Conservation (phyloP, 30 jellyfish, hydroid and myxozoan genomes). For the Turritopsis dohrnii region DNA sequence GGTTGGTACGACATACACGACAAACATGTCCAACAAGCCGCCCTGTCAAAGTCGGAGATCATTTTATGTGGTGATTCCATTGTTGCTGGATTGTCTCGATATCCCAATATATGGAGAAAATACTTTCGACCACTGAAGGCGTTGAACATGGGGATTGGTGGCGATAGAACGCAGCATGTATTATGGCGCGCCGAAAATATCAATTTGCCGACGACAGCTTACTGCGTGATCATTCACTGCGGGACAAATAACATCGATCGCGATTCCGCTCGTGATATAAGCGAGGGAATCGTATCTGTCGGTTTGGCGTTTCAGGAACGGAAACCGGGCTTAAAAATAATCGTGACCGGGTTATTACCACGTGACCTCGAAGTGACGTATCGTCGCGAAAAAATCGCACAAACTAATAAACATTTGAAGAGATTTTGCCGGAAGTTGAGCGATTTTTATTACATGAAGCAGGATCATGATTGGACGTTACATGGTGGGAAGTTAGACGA, state of each 20-base stretch:
- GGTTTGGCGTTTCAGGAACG: slow-evolving; percentile 82
- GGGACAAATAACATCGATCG: slow-evolving; percentile 88
- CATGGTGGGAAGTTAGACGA: slow-evolving; percentile 66
- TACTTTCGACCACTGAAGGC: slow-evolving; percentile 75
- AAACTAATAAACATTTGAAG: slow-evolving; percentile 67
- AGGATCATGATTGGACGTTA: slow-evolving; percentile 79
- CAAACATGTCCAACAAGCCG: slow-evolving; percentile 65
- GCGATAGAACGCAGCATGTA: slow-evolving; percentile 95
- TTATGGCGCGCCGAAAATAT: slow-evolving; percentile 93
- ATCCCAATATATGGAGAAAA: slow-evolving; percentile 71
- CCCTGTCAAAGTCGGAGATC: slow-evolving; percentile 54
- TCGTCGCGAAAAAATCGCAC: slow-evolving; percentile 71
- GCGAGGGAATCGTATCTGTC: slow-evolving; percentile 73
- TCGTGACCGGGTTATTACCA: slow-evolving; percentile 89
- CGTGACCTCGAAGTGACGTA: slow-evolving; percentile 59
- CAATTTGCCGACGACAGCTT: slow-evolving; percentile 65
- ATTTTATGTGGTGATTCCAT: slow-evolving; percentile 83
- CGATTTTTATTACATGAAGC: slow-evolving; percentile 78
- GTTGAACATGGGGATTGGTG: slow-evolving; percentile 92
- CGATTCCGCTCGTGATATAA: slow-evolving; percentile 70
- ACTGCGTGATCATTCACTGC: slow-evolving; percentile 72
- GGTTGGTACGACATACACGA: slow-evolving; percentile 95
- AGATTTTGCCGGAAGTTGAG: slow-evolving; percentile 61
- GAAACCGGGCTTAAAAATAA: slow-evolving; percentile 73
- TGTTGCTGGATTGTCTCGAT: slow-evolving; percentile 86